Evolutionary conservation across 2,888 invertebrate genomes (phyloP).

Genomic region (Eurois occulta): DNA sequence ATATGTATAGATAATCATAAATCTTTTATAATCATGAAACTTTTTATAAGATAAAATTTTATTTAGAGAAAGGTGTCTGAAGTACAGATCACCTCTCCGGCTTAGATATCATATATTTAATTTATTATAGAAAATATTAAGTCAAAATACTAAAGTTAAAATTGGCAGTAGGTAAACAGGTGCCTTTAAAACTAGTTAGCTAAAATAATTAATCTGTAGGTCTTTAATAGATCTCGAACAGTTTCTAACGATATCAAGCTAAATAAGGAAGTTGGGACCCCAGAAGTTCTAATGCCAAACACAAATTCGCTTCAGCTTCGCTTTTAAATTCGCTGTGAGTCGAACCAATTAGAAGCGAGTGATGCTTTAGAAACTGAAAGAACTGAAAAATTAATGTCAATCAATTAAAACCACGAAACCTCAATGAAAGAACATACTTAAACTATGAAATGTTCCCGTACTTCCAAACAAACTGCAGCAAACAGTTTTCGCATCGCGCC

Average conservation of each 20-base stretch:
- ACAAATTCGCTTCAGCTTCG: too few relatives aligned
- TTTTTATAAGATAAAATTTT: too few relatives aligned
- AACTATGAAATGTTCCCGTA: neutral
- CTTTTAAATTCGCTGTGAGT: neutral
- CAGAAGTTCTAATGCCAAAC: neutral
- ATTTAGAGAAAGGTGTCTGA: neutral
- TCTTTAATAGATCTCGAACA: neutral
- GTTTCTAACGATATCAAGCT: neutral
- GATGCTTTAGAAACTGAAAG: neutral
- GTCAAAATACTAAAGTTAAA: neutral
- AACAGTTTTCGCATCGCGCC: slow-evolving; percentile 15
- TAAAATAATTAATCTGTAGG: neutral
- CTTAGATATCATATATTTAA: neutral
- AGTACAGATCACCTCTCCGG: neutral
- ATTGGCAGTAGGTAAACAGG: neutral
- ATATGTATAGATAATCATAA: too few relatives aligned
- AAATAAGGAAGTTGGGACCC: neutral
- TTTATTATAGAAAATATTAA: neutral
- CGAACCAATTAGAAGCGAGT: neutral
- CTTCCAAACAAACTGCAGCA: neutral
- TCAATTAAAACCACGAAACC: neutral
- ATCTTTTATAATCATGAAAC: too few relatives aligned
- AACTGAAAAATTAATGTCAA: neutral
- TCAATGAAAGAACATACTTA: neutral
- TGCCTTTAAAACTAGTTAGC: neutral